phyloP scores from a whole-genome alignment of 2,888 invertebrate species.

The Tetropium fuscum region DNA sequence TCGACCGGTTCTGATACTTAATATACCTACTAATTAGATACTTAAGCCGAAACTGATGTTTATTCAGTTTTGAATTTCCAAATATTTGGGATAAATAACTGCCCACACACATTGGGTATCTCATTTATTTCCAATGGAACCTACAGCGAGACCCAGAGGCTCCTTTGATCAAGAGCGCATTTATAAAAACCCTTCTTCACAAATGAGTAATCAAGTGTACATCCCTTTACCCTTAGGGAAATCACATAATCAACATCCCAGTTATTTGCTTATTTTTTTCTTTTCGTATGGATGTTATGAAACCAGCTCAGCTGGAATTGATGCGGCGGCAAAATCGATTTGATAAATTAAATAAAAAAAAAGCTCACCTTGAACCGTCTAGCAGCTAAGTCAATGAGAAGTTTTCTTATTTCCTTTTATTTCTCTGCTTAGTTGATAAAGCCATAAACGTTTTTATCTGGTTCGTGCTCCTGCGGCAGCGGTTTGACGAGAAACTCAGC shows the following conservation, averaged over 20 bases:
- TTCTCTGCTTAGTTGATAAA: slow-evolving; percentile 8
- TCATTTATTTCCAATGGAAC: slow-evolving; percentile 2
- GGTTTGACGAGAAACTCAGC: background rate
- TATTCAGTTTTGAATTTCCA: too few relatives aligned
- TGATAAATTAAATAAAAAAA: slow-evolving; percentile 7
- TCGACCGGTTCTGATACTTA: too few relatives aligned
- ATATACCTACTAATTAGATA: too few relatives aligned
- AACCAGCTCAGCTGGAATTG: background rate
- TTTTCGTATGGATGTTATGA: background rate
- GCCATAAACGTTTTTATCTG: slow-evolving; percentile 12
- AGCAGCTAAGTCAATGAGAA: slow-evolving; percentile 20
- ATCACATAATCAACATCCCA: slow-evolving; percentile 1
- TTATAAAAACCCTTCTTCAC: slow-evolving; percentile 10
- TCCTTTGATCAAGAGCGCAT: background rate
- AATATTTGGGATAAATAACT: too few relatives aligned
- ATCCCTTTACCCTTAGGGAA: background rate
- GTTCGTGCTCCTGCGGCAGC: background rate
- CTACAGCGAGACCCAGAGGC: background rate
- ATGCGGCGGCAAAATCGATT: slow-evolving; percentile 4
- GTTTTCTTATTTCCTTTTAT: slow-evolving; percentile 25
- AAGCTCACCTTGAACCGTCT: slow-evolving; percentile 7
- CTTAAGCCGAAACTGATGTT: too few relatives aligned
- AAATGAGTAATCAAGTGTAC: slow-evolving; percentile 14
- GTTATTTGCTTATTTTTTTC: background rate
- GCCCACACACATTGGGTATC: too few relatives aligned